A percentile compares a stretch with the other conserved stretches of the same genome.
phyloP scores from a whole-genome alignment of 2,888 invertebrate species.

The Eilema depressum region DNA sequence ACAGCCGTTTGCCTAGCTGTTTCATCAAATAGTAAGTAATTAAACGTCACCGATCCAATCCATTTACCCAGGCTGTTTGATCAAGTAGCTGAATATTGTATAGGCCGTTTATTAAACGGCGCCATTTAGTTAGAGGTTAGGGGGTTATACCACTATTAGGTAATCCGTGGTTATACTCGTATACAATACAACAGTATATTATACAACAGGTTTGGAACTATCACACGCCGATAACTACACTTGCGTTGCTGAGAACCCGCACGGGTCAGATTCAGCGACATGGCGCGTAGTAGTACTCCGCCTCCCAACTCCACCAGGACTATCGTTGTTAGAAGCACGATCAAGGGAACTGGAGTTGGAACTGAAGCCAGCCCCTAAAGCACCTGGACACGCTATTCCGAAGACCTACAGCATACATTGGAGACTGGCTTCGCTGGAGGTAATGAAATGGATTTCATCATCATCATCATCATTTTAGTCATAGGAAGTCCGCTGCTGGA shows the following conservation, averaged over 20 bases:
- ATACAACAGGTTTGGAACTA: constrained; percentile 87
- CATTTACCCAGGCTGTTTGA: too few relatives aligned
- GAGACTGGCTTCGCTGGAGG: constrained; percentile 90
- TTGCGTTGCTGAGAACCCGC: constrained; percentile 93
- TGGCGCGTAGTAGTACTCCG: constrained; percentile 93
- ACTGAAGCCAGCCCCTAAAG: constrained; percentile 70
- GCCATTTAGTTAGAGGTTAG: too few relatives aligned
- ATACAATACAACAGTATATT: neutral
- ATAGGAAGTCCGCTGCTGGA: too few relatives aligned
- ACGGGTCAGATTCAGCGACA: constrained; percentile 93
- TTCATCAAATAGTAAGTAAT: too few relatives aligned
- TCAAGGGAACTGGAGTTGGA: constrained; percentile 79
- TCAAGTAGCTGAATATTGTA: too few relatives aligned
- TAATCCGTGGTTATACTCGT: too few relatives aligned
- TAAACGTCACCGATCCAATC: too few relatives aligned
- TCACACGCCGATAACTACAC: constrained; percentile 93
- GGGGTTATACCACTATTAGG: too few relatives aligned
- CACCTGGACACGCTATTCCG: constrained; percentile 78
- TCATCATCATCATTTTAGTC: too few relatives aligned
- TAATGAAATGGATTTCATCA: constrained; percentile 70
- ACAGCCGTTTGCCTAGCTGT: too few relatives aligned
- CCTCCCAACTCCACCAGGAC: constrained; percentile 90
- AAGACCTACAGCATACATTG: constrained; percentile 90
- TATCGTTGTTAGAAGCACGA: constrained; percentile 86
- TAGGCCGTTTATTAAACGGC: too few relatives aligned